Evolutionary conservation across 2,797 vertebrate species (phyloP).

Genomic region (Sciaenops ocellatus): DNA sequence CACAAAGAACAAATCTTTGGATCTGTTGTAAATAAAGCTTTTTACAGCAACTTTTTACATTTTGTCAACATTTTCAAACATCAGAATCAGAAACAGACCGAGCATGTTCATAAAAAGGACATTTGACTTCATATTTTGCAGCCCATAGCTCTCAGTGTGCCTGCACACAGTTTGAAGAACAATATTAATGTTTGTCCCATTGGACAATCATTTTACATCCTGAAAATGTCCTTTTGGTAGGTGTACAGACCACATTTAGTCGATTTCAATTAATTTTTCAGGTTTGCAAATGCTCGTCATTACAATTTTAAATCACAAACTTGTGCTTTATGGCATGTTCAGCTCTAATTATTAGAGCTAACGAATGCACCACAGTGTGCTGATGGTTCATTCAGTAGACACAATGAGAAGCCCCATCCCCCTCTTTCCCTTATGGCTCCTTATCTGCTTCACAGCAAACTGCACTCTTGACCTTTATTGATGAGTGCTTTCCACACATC

Average conservation of each 20-base stretch:
- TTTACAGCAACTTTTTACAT: too few species aligned
- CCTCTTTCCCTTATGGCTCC: conserved; percentile 7
- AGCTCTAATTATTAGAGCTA: neutral
- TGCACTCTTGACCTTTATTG: conserved; percentile 58
- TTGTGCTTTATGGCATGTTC: neutral
- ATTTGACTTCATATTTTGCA: too few species aligned
- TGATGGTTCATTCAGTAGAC: conserved; percentile 7
- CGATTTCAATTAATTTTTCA: neutral
- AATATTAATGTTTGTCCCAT: neutral
- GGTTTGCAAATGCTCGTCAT: neutral
- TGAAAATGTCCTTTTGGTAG: neutral
- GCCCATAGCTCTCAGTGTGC: neutral
- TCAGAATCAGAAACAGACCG: neutral
- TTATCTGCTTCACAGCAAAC: conserved; percentile 34
- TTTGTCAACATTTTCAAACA: too few species aligned
- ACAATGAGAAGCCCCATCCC: conserved; percentile 30
- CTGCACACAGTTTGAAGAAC: neutral
- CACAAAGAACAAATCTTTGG: too few species aligned
- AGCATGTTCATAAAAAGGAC: too few species aligned
- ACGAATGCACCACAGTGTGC: neutral
- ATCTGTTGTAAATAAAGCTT: too few species aligned
- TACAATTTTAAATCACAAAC: neutral
- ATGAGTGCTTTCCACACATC: conserved; percentile 50
- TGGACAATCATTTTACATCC: neutral
- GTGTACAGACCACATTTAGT: neutral